Conservation (phyloP, 1,140 invertebrate species). For the Zaprionus lachaisei region DNA sequence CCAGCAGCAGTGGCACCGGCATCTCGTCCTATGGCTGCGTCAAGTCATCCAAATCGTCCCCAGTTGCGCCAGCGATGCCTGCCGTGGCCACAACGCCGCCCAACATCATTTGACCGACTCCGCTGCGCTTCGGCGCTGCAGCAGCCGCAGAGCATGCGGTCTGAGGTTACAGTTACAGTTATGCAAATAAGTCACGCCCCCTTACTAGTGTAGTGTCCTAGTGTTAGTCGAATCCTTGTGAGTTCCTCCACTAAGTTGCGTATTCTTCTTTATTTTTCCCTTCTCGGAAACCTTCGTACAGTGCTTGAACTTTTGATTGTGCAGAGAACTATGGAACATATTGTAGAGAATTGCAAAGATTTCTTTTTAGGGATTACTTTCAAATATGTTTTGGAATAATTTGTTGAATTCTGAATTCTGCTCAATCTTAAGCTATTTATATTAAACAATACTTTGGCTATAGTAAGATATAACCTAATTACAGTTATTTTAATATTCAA, state of each 20-base stretch:
- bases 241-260: slow-evolving; percentile 30
- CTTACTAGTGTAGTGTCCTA: slow-evolving; percentile 59
- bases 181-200: slow-evolving; percentile 12
- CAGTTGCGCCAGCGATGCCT: slow-evolving; percentile 43
- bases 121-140: slow-evolving; percentile 78
- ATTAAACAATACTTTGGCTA: too few species aligned
- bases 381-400: background rate
- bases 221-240: slow-evolving; percentile 61
- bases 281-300: background rate
- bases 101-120: slow-evolving; percentile 84
- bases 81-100: slow-evolving; percentile 59
- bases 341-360: background rate
- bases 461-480: background rate
- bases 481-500: background rate
- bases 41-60: slow-evolving; percentile 81
- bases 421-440: too few species aligned
- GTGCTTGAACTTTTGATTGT: slow-evolving; percentile 17
- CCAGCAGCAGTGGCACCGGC: slow-evolving; percentile 77
- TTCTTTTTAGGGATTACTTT: too few species aligned
- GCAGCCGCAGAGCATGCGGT: slow-evolving; percentile 78
- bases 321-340: background rate
- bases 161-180: slow-evolving; percentile 33
- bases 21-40: slow-evolving; percentile 82
- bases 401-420: background rate
- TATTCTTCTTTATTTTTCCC: slow-evolving; percentile 10